phyloP scores from a whole-genome alignment of 2,113 vertebrate species.

The Melanostigma gelatinosum region DNA sequence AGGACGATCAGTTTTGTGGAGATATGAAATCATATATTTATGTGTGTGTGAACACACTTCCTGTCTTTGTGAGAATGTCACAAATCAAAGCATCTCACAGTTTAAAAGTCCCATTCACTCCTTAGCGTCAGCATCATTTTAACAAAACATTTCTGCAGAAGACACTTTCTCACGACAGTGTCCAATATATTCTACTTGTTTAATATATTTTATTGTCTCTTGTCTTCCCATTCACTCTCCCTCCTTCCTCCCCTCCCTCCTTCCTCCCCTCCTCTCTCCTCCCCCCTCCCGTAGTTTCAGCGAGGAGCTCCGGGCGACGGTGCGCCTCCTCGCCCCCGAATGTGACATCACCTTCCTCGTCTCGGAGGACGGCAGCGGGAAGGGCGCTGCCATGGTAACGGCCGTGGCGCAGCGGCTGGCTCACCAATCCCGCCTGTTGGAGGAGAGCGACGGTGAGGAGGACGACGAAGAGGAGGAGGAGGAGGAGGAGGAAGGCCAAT shows the following conservation, averaged over 20 bases:
- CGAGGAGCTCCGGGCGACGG: slow-evolving; percentile 71
- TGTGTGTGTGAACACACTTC: slow-evolving; percentile 3
- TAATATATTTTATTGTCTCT: neutral
- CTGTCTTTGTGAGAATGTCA: slow-evolving; percentile 5
- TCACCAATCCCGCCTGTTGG: slow-evolving; percentile 63
- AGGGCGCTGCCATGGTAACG: slow-evolving; percentile 89
- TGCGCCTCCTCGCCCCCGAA: slow-evolving; percentile 82
- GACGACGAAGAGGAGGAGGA: slow-evolving; percentile 42
- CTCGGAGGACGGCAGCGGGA: slow-evolving; percentile 89
- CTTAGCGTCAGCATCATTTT: neutral
- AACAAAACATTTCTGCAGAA: neutral
- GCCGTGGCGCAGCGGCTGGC: slow-evolving; percentile 82
- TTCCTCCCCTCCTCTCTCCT: neutral
- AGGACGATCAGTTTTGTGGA: neutral
- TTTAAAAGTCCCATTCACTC: neutral
- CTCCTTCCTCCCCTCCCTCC: neutral
- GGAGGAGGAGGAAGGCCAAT: slow-evolving; percentile 46
- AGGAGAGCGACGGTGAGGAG: slow-evolving; percentile 61
- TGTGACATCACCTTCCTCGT: slow-evolving; percentile 85
- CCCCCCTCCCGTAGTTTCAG: slow-evolving; percentile 82
- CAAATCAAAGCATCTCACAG: neutral
- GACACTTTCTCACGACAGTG: neutral
- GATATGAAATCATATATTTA: neutral
- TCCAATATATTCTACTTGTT: neutral
- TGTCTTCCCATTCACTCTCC: neutral